Conservation (phyloP, 2,888 invertebrate species). For the Kryphioiulus occultus region DNA sequence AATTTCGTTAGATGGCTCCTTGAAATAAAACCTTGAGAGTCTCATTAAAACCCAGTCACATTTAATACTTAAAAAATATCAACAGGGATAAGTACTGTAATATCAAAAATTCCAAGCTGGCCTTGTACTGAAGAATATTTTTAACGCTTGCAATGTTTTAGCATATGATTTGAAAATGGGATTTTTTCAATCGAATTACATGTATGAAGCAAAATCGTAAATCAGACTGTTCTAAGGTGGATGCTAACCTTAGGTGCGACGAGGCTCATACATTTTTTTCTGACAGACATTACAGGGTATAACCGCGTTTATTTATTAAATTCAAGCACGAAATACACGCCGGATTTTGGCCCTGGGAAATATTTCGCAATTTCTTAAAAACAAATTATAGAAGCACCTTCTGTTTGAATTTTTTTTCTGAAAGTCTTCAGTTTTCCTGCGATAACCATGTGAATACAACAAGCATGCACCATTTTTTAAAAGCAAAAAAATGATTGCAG, state of each 20-base stretch:
- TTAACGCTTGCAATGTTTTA: neutral
- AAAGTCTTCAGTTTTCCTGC: no score
- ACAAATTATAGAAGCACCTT: no score
- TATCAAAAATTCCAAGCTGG: neutral
- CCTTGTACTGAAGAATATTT: neutral
- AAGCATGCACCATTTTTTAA: no score
- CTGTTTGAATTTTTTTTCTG: no score
- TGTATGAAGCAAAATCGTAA: neutral
- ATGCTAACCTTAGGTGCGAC: neutral
- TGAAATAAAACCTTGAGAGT: neutral
- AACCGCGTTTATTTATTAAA: neutral
- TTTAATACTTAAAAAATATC: constrained; percentile 9
- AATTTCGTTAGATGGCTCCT: neutral
- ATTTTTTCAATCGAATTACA: neutral
- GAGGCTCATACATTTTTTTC: neutral
- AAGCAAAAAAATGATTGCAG: no score
- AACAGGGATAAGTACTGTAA: neutral
- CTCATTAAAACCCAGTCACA: constrained; percentile 29
- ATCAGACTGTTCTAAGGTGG: neutral
- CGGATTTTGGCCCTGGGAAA: no score
- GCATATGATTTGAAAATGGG: neutral
- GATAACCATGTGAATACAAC: no score
- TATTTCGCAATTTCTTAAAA: no score
- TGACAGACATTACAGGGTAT: neutral
- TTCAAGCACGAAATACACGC: neutral